Evolutionary conservation across 2,797 vertebrate genomes (phyloP).

Genomic region (Chelon labrosus): DNA sequence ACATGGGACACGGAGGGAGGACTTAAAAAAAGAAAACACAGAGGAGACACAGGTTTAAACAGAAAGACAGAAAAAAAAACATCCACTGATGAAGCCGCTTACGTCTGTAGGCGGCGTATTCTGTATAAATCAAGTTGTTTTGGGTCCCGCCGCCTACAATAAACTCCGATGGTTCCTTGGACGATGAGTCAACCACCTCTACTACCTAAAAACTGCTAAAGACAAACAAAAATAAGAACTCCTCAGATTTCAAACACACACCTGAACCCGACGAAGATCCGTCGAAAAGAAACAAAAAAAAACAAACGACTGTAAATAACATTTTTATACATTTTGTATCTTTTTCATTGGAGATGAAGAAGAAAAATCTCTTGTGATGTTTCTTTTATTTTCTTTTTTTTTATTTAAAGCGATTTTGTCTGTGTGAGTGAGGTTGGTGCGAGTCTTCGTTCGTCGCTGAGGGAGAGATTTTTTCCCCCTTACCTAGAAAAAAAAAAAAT

Average conservation of each 20-base stretch:
- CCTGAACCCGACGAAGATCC: slow-evolving; percentile 40
- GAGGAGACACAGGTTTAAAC: slow-evolving; percentile 26
- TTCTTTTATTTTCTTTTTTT: slow-evolving; percentile 66
- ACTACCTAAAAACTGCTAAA: slow-evolving; percentile 66
- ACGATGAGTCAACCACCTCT: slow-evolving; percentile 60
- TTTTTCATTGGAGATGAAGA: slow-evolving; percentile 97
- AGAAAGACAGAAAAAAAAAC: slow-evolving; percentile 23
- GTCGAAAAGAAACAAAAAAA: slow-evolving; percentile 28
- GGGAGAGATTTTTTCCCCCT: slow-evolving; percentile 41
- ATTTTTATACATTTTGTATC: slow-evolving; percentile 99
- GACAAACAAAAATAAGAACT: slow-evolving; percentile 46
- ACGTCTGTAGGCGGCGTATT: slow-evolving; percentile 28
- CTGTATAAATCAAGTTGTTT: slow-evolving; percentile 55
- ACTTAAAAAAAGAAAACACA: slow-evolving; percentile 14
- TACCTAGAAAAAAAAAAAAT: slow-evolving; percentile 15
- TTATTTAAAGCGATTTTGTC: slow-evolving; percentile 77
- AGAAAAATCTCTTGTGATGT: slow-evolving; percentile 94
- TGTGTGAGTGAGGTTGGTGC: slow-evolving; percentile 70
- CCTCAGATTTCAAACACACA: slow-evolving; percentile 67
- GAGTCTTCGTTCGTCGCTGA: slow-evolving; percentile 66
- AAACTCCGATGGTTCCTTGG: slow-evolving; percentile 29
- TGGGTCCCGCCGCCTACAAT: slow-evolving; percentile 29
- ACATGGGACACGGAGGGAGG: slow-evolving; percentile 34
- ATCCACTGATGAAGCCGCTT: slow-evolving; percentile 4
- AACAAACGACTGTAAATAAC: slow-evolving; percentile 85